These are phyloP conservation scores for Lepus europaeus DNA, from an alignment of 2,113 vertebrate species.

Conservation along the genomic window DNA sequence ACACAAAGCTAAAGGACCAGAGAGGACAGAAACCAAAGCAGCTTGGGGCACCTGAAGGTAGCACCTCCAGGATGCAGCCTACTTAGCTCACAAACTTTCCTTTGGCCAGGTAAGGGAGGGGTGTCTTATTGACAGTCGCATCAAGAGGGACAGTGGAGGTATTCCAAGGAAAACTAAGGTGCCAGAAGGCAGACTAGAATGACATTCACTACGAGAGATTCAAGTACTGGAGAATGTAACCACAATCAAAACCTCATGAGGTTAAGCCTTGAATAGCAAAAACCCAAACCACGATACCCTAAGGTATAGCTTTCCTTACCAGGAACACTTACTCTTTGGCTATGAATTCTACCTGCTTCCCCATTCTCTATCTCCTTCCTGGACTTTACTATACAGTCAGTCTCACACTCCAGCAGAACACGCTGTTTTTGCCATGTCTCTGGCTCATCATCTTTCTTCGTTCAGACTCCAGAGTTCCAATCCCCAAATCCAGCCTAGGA, in stretches of 20 bases:
- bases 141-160: background rate
- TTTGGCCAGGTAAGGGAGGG: background rate
- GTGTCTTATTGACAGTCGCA: background rate
- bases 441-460: background rate
- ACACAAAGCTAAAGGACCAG: background rate
- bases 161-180: background rate
- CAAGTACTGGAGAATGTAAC: background rate
- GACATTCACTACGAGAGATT: background rate
- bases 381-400: background rate
- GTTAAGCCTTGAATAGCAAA: background rate
- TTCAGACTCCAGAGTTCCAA: slow-evolving; percentile 38
- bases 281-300: background rate
- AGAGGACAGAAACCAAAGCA: background rate
- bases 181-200: background rate
- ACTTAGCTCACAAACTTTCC: background rate
- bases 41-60: background rate
- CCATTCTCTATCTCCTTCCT: background rate
- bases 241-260: background rate
- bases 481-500: slow-evolving; percentile 30
- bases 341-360: background rate
- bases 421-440: background rate
- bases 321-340: background rate
- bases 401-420: background rate
- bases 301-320: background rate
- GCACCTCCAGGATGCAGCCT: background rate